Base-by-base conservation (phyloP, 2,888 invertebrate species). In the Parthenolecanium corni region DNA sequence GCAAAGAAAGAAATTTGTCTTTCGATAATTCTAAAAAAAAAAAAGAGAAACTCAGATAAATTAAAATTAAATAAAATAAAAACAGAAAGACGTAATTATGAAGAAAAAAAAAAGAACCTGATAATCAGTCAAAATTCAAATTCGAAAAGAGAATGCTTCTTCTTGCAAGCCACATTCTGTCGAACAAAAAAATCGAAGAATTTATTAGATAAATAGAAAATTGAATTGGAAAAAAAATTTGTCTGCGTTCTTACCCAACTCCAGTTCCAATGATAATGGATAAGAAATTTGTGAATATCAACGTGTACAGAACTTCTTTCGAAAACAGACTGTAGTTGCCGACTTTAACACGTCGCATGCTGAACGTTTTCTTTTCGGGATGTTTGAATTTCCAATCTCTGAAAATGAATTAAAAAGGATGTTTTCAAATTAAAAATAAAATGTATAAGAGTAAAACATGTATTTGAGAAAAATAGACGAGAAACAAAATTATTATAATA, bases 231-330 rank as follows among this genome's bases (percentile, higher is more conserved):
- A 2, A 36, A 21, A 16, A 40, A 20, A 14, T 38, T 12, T 24
- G 38, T 47, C n/a, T n/a, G 44, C 31, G 5, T 31, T 68, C 78
- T 78, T 74, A 91, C 89, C 94, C 94, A 70, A 95, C 82, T 65
- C 94, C 93, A 66, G 93, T 89, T 67, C 94, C 94, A 66, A 95
- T 78, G 68, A 95, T 76, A 66, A 95, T 78, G 5, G 93, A 93
- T 62, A 95, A 79, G 67, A 95, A 79, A 77, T 94, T 95, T 68
- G 91, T 89, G 70, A 95, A 79, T 69, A 95, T 81, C 68, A 95
- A 81, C 51, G 93, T 89, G 71, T 91, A 89, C 53, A 94, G 76
- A 57, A 94, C 89, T 76, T 91, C 89, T 73, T 88, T 85, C 58
- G 89, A 89, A 76, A 92, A 92, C 68, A 92, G 79, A 67, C 87